Conservation (phyloP, 2,888 invertebrate genomes). For the Parapristionchus giblindavisi region DNA sequence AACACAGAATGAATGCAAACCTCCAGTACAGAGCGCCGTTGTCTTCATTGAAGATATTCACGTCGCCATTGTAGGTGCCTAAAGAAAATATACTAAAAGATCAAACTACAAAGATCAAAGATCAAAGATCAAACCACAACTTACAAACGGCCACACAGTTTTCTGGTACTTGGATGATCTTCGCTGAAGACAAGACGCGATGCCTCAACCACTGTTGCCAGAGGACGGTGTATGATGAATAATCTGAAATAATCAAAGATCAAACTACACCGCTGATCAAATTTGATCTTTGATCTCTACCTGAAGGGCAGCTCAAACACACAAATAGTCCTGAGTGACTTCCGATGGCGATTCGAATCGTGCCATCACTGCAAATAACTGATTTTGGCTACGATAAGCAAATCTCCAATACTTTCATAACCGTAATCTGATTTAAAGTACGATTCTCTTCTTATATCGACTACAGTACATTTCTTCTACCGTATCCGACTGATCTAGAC, state of each 20-base stretch:
- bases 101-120: background rate
- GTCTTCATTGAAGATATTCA: background rate
- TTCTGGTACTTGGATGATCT: background rate
- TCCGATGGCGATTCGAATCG: slow-evolving; percentile 1
- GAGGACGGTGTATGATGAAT: background rate
- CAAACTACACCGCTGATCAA: background rate
- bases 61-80: slow-evolving; percentile 33
- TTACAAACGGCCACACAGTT: slow-evolving; percentile 15
- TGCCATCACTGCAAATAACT: background rate
- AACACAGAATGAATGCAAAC: too few relatives aligned
- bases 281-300: slow-evolving; percentile 4
- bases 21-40: slow-evolving; percentile 18
- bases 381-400: too few relatives aligned
- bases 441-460: too few relatives aligned
- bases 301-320: too few relatives aligned
- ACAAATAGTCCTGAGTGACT: slow-evolving; percentile 37
- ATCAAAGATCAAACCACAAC: background rate
- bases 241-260: too few relatives aligned
- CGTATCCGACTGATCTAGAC: background rate
- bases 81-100: slow-evolving; percentile 1
- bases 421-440: too few relatives aligned
- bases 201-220: background rate
- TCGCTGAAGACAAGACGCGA: slow-evolving; percentile 32
- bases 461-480: background rate
- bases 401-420: too few relatives aligned